Percentiles rank a stretch among this genome's conserved stretches.
These are phyloP conservation scores for Clamator glandarius DNA, from an alignment of 2,797 vertebrate species.

Conservation along the genomic window DNA sequence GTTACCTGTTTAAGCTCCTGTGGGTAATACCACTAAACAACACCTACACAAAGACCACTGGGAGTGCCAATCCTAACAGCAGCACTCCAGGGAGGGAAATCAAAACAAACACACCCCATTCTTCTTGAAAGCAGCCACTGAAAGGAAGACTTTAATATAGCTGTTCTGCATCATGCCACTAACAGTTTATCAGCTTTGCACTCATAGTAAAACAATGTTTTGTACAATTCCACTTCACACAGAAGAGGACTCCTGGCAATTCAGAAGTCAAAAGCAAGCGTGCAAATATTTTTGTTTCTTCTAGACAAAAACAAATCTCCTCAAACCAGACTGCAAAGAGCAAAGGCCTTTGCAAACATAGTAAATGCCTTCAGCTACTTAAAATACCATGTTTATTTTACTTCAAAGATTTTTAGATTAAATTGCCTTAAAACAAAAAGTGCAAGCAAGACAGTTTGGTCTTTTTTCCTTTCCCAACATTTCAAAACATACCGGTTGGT, in stretches of 20 bases:
- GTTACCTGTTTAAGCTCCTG: neutral
- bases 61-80: neutral
- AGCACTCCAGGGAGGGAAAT: neutral
- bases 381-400: constrained; percentile 67
- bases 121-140: neutral
- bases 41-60: neutral
- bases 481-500: constrained; percentile 11
- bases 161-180: neutral
- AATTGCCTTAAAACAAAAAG: constrained; percentile 43
- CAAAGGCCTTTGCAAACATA: constrained; percentile 45
- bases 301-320: constrained; percentile 21
- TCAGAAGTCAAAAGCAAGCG: neutral
- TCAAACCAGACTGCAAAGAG: constrained; percentile 14
- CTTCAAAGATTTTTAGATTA: constrained; percentile 54
- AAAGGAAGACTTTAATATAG: neutral
- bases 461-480: neutral
- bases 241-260: neutral
- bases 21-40: neutral
- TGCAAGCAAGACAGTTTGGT: neutral
- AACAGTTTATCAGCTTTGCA: neutral
- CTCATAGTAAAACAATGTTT: neutral
- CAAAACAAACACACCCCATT: fast-evolving
- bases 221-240: neutral
- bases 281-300: constrained; percentile 27
- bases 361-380: constrained; percentile 40